Base-by-base conservation (phyloP, 2,797 vertebrate genomes). In the Oceanodroma leucorhoa region DNA sequence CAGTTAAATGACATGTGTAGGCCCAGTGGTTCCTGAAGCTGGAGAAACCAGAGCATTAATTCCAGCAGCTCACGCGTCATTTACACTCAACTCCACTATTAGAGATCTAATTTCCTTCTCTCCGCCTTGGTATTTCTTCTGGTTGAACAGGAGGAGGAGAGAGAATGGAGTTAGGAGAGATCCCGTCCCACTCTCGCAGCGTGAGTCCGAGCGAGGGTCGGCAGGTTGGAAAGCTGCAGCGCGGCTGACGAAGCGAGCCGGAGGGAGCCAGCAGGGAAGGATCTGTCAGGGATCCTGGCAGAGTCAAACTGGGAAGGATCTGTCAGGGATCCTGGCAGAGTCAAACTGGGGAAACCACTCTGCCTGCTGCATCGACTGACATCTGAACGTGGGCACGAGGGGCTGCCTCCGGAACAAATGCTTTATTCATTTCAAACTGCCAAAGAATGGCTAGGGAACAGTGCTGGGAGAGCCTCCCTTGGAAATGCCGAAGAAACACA, bases 11-110 rank as follows among this genome's bases (percentile, higher is more conserved):
- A 76, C 91, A 90, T 1, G 26, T 46, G 73, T 18, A 79, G 83
- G 83, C 77, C 41, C 77, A 54, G 83, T 85, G 91, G 57, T 34
- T 60, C 70, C 93, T 7, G 19, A 38, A 91, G 83, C 77, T 9
- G 14, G 46, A 57, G 83, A 91, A 76, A 76, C 26, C 77, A 77
- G 95, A 90, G 95, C 91, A 89, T 91, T 96, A 96, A 96, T 93
- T 96, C 95, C 94, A 91, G 93, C 94, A 96, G 95, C 95, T 96
- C 95, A 94, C 32, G 46, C 73, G 0, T n/a, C 91, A 86, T 62
- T 89, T 86, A 62, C 80, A 20, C 86, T 90, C 94, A 53, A 41
- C 94, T 90, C 89, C 80, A 8, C 94, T 60, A 84, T 46, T 43
- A 94, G 32, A 79, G 73, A 91, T 21, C 70, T 80, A 8, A 96